Evolutionary conservation across 2,888 invertebrate species (phyloP).

Genomic region (Euspilapteryx auroguttella): DNA sequence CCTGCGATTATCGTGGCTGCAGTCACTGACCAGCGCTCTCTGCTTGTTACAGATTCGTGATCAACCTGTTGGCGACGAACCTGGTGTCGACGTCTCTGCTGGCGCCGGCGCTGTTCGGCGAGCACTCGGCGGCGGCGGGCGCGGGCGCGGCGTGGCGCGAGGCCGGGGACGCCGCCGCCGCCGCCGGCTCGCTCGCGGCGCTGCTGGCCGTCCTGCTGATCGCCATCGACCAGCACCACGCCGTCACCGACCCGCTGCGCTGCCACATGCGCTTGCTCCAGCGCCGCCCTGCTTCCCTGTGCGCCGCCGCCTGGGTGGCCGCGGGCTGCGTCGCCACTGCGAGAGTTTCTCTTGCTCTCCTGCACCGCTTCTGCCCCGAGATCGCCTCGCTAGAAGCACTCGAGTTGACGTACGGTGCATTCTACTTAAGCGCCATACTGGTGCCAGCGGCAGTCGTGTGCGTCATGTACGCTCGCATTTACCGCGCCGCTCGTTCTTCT

Average conservation of each 20-base stretch:
- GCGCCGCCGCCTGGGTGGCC: conserved; percentile 58
- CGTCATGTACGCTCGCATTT: conserved; percentile 75
- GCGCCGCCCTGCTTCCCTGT: conserved; percentile 41
- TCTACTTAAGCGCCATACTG: conserved; percentile 36
- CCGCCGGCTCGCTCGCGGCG: conserved; percentile 31
- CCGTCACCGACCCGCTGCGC: conserved; percentile 52
- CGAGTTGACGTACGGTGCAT: conserved; percentile 33
- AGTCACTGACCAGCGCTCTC: conserved; percentile 11
- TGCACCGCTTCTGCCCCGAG: conserved; percentile 26
- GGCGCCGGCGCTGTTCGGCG: conserved; percentile 50
- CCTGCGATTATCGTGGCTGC: conserved; percentile 7
- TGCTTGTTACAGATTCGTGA: conserved; percentile 66
- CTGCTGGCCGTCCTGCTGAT: conserved; percentile 42
- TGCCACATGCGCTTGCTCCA: conserved; percentile 51
- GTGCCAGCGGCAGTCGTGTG: conserved; percentile 65
- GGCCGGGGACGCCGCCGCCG: conserved; percentile 54
- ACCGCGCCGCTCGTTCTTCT: conserved; percentile 74
- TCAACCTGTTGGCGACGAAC: conserved; percentile 57
- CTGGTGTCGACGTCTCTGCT: conserved; percentile 48
- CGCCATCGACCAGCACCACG: conserved; percentile 57
- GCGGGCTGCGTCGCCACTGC: conserved; percentile 34
- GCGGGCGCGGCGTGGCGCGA: conserved; percentile 63
- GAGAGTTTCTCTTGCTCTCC: conserved; percentile 29
- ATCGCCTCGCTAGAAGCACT: conserved; percentile 26
- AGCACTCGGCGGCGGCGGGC: conserved; percentile 60